Base-by-base conservation (phyloP, 2,113 vertebrate species). In the Triplophysa rosa region DNA sequence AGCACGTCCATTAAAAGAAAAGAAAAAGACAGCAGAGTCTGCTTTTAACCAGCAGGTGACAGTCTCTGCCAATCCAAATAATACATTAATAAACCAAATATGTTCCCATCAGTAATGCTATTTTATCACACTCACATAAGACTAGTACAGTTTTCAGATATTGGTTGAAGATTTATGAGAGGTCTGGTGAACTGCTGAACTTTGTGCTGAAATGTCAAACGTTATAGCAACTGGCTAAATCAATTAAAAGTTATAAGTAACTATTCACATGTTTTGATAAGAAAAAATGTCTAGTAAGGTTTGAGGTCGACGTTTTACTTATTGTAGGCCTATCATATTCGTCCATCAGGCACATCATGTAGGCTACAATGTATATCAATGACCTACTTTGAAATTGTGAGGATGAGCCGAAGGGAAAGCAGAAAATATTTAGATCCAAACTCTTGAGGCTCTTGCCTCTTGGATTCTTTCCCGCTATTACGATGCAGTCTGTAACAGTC, bases 41-140 rank as follows among this genome's bases (percentile, higher is more conserved):
- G 37, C 10, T 1, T 73, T 26, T 61, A 40, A 63, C 49, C 83
- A 19, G 23, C 65, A 84, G 83, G 40, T 61, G 83, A 77, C 79
- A 49, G 23, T 63, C 40, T 80, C 83, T 74, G 21, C 69, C 17
- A 14, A 14, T 8, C 40, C 17, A 79, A 68, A 3, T 4, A 14
- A 11, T 6, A 13, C 11, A 26, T 47, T 1, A 16, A 67, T 37
- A 54, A 70, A 29, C 47, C 19, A 54, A 8, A 12, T 33, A 49
- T 49, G 47, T 19, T 69, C 47, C 64, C 33, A 37, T 37, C 33
- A 8, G 33, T 37, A 42, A 21, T 33, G 13, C 19, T 13, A 42
- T 45, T 66, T 21, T 42, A 45, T 67, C 65, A 45, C 37, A 3
- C 63, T 66, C 19, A 66, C 37, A 66, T 5, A 21, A 40, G 29